phyloP scores from a whole-genome alignment of 2,113 vertebrate species.

The Meriones unguiculatus region DNA sequence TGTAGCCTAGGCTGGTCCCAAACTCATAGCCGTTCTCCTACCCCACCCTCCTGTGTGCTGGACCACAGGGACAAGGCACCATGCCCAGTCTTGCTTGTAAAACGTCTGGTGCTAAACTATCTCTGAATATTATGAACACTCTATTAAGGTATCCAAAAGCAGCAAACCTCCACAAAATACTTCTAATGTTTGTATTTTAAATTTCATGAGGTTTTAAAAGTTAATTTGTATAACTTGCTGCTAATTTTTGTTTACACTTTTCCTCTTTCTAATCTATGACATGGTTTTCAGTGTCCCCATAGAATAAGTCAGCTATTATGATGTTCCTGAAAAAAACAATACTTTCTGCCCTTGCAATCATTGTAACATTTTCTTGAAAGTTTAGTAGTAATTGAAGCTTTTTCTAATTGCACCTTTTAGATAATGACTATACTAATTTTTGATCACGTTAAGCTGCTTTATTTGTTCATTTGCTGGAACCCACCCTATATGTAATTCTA shows the following conservation, averaged over 20 bases:
- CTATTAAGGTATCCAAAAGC: background rate
- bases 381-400: constrained; percentile 41
- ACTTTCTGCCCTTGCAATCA: background rate
- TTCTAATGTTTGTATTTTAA: constrained; percentile 34
- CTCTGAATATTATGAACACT: background rate
- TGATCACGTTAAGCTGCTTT: background rate
- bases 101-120: background rate
- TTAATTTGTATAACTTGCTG: constrained; percentile 9
- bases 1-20: background rate
- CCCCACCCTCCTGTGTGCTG: background rate
- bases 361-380: constrained; percentile 20
- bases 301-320: constrained; percentile 34
- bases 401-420: background rate
- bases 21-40: background rate
- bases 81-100: background rate
- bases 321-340: background rate
- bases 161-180: background rate
- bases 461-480: constrained; percentile 8
- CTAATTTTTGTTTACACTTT: background rate
- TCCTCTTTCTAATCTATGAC: constrained; percentile 22
- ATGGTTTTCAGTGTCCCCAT: constrained; percentile 20
- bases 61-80: background rate
- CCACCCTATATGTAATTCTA: constrained; percentile 48
- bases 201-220: constrained; percentile 40
- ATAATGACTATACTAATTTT: constrained; percentile 29